phyloP scores from a whole-genome alignment of 2,888 invertebrate species.

The Synergus itoensis region DNA sequence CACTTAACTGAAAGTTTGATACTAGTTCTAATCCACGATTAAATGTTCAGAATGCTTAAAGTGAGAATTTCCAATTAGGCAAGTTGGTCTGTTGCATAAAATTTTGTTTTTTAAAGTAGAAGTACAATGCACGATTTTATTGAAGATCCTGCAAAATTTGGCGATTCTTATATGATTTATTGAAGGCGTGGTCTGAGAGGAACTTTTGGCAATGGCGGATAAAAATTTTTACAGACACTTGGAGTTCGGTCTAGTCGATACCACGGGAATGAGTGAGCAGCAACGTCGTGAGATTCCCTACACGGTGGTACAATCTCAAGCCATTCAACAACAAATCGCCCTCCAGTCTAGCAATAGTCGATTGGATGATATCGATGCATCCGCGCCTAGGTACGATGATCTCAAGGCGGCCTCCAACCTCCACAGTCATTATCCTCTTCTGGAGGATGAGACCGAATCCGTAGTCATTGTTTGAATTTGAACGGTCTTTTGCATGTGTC shows the following conservation, averaged over 20 bases:
- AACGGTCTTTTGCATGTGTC: constrained; percentile 55
- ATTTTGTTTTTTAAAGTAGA: constrained; percentile 25
- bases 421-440: constrained; percentile 71
- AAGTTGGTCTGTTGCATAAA: constrained; percentile 9
- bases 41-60: constrained; percentile 9
- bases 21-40: neutral
- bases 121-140: constrained; percentile 30
- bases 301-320: constrained; percentile 88
- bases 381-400: constrained; percentile 77
- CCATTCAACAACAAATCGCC: constrained; percentile 62
- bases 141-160: neutral
- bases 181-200: constrained; percentile 4
- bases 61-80: neutral
- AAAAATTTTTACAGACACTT: constrained; percentile 82
- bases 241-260: constrained; percentile 93
- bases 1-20: neutral
- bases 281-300: constrained; percentile 93
- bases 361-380: constrained; percentile 68
- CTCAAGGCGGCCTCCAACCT: constrained; percentile 76
- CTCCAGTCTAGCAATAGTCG: constrained; percentile 72
- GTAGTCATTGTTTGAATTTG: constrained; percentile 77
- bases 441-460: constrained; percentile 77
- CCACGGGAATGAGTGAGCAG: constrained; percentile 92
- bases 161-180: neutral
- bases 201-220: constrained; percentile 32